These are phyloP conservation scores for Pelodiscus sinensis DNA, from an alignment of 2,113 vertebrate species.

Conservation along the genomic window DNA sequence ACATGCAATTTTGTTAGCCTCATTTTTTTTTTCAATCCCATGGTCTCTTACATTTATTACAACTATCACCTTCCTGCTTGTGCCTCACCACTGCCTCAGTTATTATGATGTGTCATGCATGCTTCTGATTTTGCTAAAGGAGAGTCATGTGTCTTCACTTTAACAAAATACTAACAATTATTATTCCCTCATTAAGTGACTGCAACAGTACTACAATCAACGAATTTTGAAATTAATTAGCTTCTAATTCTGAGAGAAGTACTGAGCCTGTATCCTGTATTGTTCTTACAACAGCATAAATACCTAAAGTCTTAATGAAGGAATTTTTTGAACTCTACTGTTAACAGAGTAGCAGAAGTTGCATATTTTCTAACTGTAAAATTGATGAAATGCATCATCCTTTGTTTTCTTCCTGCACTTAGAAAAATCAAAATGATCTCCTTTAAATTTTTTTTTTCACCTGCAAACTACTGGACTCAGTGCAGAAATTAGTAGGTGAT, in stretches of 20 bases:
- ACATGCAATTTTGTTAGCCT: slow-evolving; percentile 43
- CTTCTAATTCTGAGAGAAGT: slow-evolving; percentile 60
- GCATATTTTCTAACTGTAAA: neutral
- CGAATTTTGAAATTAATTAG: slow-evolving; percentile 56
- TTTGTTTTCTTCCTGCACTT: neutral
- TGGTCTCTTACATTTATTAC: neutral
- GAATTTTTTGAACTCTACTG: slow-evolving; percentile 33
- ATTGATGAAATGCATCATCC: neutral
- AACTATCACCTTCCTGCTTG: slow-evolving; percentile 1
- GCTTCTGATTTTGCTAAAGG: slow-evolving; percentile 73
- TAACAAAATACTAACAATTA: slow-evolving; percentile 68
- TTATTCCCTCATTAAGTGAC: slow-evolving; percentile 53
- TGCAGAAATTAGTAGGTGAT: neutral
- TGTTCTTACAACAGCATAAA: neutral
- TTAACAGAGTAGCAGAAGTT: slow-evolving; percentile 21
- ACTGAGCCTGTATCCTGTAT: slow-evolving; percentile 14
- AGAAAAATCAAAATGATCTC: neutral
- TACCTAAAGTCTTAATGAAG: slow-evolving; percentile 22
- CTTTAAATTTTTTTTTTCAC: slow-evolving; percentile 34
- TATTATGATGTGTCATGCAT: slow-evolving; percentile 16
- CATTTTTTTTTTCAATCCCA: neutral
- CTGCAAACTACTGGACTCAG: neutral
- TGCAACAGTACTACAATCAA: slow-evolving; percentile 60
- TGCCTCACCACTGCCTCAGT: slow-evolving; percentile 27
- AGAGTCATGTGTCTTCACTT: slow-evolving; percentile 72